Base-by-base conservation (phyloP, 2,888 invertebrate genomes). In the Plusia festucae region DNA sequence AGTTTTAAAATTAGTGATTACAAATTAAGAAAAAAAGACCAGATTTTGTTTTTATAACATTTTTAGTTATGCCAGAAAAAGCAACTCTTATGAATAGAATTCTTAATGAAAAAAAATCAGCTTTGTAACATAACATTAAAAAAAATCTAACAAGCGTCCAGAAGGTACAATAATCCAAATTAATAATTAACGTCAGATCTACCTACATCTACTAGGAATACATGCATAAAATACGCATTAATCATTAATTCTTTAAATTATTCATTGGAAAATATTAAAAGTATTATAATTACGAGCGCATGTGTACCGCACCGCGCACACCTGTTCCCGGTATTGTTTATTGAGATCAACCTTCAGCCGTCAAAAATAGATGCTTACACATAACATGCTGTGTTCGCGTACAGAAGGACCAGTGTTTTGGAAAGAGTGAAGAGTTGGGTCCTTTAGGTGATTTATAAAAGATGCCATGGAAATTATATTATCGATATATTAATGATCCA, bases 271-370 rank as follows among this genome's bases (percentile, higher is more conserved):
- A 54, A 30, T 52, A 60, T 54, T 67, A 60, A 65, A 67, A 63
- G 62, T 53, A 67, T 60, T 67, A 53, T 74, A 60, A 72, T 60
- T 52, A 55, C 58, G 53, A 49, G 51, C 58, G 57, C 22, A 52
- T 57, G 55, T 53, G 56, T 53, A 68, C 71, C 74, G 75, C 73
- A 78, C 60, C 70, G 72, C 52, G 59, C 60, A 79, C 89, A 89
- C 89, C 89, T 89, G 88, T 69, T 83, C 73, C 24, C 56, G 54
- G 62, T 75, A 85, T 87, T 89, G 89, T 88, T 88, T 89, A 89
- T 80, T 76, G 74, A 78, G 62, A 61, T 65, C 76, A 84, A 79
- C 89, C 89, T 88, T 89, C 82, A 74, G 34, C 27, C 70, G 69
- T 75, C 84, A 70, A 82, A 87, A 88, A 89, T 88, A 88, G 87